Percentiles rank a stretch among this genome's conserved stretches.
Conservation (phyloP, 2,888 invertebrate species). For the Netelia inedita region DNA sequence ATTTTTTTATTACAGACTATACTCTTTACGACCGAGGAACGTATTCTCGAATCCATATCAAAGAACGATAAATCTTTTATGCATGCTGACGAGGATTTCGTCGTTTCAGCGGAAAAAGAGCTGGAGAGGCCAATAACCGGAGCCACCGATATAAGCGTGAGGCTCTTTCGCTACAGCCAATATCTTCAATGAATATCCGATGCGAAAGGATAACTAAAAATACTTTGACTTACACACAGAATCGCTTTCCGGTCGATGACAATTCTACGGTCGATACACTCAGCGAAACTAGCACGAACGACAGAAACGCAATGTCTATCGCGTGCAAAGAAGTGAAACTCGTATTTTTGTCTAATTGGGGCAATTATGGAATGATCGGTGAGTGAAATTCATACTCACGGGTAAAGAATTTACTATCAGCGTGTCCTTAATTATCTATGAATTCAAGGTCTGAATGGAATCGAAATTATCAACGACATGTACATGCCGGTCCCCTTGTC, state of each 20-base stretch:
- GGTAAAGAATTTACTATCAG: background rate
- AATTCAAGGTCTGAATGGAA: constrained; percentile 77
- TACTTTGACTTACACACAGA: constrained; percentile 17
- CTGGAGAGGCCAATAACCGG: constrained; percentile 88
- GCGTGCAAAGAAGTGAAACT: constrained; percentile 86
- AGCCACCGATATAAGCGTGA: constrained; percentile 82
- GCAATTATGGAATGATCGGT: constrained; percentile 87
- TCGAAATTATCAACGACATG: constrained; percentile 77
- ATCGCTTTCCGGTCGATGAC: constrained; percentile 30
- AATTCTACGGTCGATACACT: constrained; percentile 42
- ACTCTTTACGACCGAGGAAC: constrained; percentile 92
- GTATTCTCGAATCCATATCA: constrained; percentile 89
- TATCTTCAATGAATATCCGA: no score
- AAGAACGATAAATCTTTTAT: constrained; percentile 86
- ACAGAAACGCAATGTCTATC: constrained; percentile 71
- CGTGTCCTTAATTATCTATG: background rate
- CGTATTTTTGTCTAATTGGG: constrained; percentile 89
- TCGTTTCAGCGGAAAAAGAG: constrained; percentile 85
- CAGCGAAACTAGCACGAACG: constrained; percentile 67
- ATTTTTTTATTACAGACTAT: constrained; percentile 89
- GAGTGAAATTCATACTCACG: constrained; percentile 46
- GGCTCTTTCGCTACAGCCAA: background rate
- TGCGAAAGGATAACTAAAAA: background rate
- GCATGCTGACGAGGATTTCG: constrained; percentile 84
- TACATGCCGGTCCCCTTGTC: constrained; percentile 69